Percentiles rank a stretch among this genome's conserved stretches.
Conservation (phyloP, 2,888 invertebrate species). For the Carpatolechia fugitivella region DNA sequence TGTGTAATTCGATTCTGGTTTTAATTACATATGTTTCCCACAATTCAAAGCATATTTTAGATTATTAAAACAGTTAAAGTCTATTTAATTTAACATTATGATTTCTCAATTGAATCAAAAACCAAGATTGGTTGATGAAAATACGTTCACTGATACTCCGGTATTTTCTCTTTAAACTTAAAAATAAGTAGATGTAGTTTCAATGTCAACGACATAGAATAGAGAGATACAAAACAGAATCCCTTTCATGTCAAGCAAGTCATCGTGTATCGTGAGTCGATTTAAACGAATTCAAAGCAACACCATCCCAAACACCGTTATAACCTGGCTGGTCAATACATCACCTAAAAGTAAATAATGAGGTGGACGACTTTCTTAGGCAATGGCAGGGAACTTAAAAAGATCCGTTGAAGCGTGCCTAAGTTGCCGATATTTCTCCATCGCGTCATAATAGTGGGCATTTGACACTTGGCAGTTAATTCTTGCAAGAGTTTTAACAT, state of each 20-base stretch:
- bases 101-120: too few relatives aligned
- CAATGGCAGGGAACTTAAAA: slow-evolving; percentile 44
- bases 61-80: too few relatives aligned
- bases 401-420: slow-evolving; percentile 51
- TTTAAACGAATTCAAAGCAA: slow-evolving; percentile 38
- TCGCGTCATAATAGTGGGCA: slow-evolving; percentile 55
- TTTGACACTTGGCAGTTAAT: slow-evolving; percentile 50
- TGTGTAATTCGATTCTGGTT: too few relatives aligned
- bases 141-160: not conserved
- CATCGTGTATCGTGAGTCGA: slow-evolving; percentile 33
- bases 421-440: slow-evolving; percentile 58
- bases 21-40: too few relatives aligned
- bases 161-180: not conserved
- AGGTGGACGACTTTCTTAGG: slow-evolving; percentile 38
- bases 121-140: too few relatives aligned
- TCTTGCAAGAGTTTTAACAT: slow-evolving; percentile 21
- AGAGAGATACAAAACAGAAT: not conserved
- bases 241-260: slow-evolving; percentile 24
- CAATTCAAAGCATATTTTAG: too few relatives aligned
- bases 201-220: not conserved
- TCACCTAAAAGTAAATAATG: slow-evolving; percentile 46
- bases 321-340: slow-evolving; percentile 35
- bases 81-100: too few relatives aligned
- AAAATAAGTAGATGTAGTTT: not conserved
- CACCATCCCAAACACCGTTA: slow-evolving; percentile 28